Conservation (phyloP, 2,888 invertebrate species). For the Embidobia sp. region DNA sequence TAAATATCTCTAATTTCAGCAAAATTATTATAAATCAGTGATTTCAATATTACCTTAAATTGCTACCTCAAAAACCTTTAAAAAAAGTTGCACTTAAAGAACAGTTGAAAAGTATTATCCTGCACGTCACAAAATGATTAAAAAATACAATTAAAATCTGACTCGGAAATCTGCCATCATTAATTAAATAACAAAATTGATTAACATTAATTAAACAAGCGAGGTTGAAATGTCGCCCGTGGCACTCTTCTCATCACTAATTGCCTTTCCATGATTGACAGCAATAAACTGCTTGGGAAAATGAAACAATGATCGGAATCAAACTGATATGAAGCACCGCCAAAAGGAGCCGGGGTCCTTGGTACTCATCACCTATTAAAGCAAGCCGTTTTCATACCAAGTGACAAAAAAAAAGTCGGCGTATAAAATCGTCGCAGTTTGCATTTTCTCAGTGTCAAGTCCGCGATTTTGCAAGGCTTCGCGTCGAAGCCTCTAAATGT, state of each 20-base stretch:
- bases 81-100: too few species aligned
- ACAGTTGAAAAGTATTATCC: too few species aligned
- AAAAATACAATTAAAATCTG: too few species aligned
- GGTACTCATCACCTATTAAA: too few species aligned
- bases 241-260: constrained; percentile 33
- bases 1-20: too few species aligned
- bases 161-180: too few species aligned
- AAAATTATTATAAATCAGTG: too few species aligned
- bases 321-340: too few species aligned
- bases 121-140: too few species aligned
- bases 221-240: constrained; percentile 17
- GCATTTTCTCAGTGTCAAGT: constrained; percentile 27
- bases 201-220: constrained; percentile 2
- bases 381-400: constrained; percentile 26
- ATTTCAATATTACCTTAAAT: too few species aligned
- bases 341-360: too few species aligned
- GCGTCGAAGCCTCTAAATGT: constrained; percentile 28
- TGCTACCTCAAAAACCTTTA: too few species aligned
- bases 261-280: constrained; percentile 20
- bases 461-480: constrained; percentile 34
- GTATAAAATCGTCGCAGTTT: constrained; percentile 2
- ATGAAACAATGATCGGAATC: constrained; percentile 19
- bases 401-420: constrained; percentile 3
- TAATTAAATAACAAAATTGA: constrained; percentile 5
- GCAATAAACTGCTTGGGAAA: constrained; percentile 33